phyloP scores from a whole-genome alignment of 1,140 invertebrate species.

The Penaeus indicus region DNA sequence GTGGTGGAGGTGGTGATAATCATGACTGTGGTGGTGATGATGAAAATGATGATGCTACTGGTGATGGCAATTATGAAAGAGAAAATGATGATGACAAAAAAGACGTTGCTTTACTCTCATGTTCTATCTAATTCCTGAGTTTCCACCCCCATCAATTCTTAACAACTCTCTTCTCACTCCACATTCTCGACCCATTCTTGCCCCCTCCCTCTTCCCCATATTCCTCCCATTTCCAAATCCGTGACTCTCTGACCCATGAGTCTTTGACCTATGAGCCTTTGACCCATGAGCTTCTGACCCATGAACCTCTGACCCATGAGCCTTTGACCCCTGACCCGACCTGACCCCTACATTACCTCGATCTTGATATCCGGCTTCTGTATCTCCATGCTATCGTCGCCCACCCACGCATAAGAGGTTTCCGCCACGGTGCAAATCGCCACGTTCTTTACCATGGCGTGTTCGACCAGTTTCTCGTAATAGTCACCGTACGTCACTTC shows the following conservation, averaged over 20 bases:
- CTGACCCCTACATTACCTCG: conserved; percentile 65
- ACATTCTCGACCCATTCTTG: no score
- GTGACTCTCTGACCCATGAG: no score
- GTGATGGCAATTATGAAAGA: not conserved
- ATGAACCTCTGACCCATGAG: not conserved
- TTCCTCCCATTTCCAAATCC: no score
- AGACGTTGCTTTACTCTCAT: not conserved
- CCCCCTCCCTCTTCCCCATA: no score
- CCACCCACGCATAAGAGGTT: conserved; percentile 81
- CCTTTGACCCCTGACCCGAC: not conserved
- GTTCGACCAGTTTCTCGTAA: conserved; percentile 80
- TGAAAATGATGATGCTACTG: not conserved
- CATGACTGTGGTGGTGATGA: not conserved
- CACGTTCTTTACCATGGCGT: conserved; percentile 81
- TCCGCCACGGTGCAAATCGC: conserved; percentile 80
- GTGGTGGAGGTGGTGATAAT: no score
- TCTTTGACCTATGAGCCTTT: not conserved
- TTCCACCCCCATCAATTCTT: not conserved
- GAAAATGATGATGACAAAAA: not conserved
- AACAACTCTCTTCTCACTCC: not conserved
- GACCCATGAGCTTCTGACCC: not conserved
- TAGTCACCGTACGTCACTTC: conserved; percentile 77
- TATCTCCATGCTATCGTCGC: conserved; percentile 82
- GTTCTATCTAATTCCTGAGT: no score
- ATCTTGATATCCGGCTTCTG: conserved; percentile 78